Evolutionary conservation across 2,797 vertebrate genomes (phyloP), one percentile per base, ranked within the genome.

Genomic region (Astyanax mexicanus): DNA sequence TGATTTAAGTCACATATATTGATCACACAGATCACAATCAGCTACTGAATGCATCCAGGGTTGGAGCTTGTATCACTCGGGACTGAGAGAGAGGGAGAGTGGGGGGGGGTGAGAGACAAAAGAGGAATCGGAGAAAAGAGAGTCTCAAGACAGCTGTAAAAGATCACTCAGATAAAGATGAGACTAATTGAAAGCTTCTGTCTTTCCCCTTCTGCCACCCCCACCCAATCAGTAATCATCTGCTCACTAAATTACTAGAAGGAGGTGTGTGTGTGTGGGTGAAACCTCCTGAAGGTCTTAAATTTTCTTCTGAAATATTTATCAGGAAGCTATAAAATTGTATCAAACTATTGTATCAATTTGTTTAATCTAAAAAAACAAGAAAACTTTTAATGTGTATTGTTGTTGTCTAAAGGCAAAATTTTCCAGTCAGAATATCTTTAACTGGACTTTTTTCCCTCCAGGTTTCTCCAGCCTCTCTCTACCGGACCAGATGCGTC

Each of bases 401-500:
- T n/a, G n/a, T n/a, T n/a, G n/a, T n/a, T n/a, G n/a, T n/a, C n/a
- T n/a, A n/a, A n/a, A n/a, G n/a, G n/a, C n/a, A n/a, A n/a, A n/a
- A n/a, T n/a, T n/a, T n/a, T n/a, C n/a, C n/a, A n/a, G n/a, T n/a
- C n/a, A n/a, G n/a, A n/a, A n/a, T n/a, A n/a, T n/a, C n/a, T n/a
- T n/a, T n/a, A n/a, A 32, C 2, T 32, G 5, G 2, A 32, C 67
- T 17, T 65, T 13, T 10, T 51, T 38, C 54, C 44, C 61, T 35
- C 6, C 87, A 99, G 97, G 98, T 81, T 99, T 99, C 90, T 96
- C 96, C 72, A 96, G 94, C 29, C 95, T 99, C 84, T 97, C 95
- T 65, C 92, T 99, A 81, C 96, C 97, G 1, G 98, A 99, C 89
- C 98, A 99, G 95, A 99, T 99, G 98, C 98, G 96, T 88, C 94